A percentile compares a stretch with the other conserved stretches of the same genome.
Conservation (phyloP, 2,888 invertebrate species). For the Mellilla xanthometata region DNA sequence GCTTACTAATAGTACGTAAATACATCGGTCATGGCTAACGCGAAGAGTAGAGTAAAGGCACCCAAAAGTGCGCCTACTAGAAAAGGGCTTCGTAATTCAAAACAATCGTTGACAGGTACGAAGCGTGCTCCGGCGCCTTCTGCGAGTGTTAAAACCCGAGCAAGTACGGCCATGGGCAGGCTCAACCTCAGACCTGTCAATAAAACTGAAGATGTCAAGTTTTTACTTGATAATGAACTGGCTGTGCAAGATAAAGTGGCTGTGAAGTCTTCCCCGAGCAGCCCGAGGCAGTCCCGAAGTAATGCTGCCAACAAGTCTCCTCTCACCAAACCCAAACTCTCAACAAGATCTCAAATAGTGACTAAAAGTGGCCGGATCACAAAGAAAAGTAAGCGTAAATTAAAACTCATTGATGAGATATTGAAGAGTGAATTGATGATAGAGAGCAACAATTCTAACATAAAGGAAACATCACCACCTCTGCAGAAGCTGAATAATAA, state of each 20-base stretch:
- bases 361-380: slow-evolving; percentile 47
- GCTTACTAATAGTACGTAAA: slow-evolving; percentile 59
- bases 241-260: slow-evolving; percentile 37
- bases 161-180: slow-evolving; percentile 38
- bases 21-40: slow-evolving; percentile 64
- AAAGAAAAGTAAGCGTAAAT: slow-evolving; percentile 44
- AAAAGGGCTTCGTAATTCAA: slow-evolving; percentile 49
- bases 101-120: slow-evolving; percentile 52
- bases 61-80: slow-evolving; percentile 51
- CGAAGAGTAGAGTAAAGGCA: slow-evolving; percentile 63
- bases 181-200: slow-evolving; percentile 38
- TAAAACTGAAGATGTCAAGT: slow-evolving; percentile 43
- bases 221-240: slow-evolving; percentile 49
- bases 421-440: slow-evolving; percentile 65
- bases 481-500: slow-evolving; percentile 55
- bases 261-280: slow-evolving; percentile 16
- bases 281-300: slow-evolving; percentile 14
- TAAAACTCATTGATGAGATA: slow-evolving; percentile 57
- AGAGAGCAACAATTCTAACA: slow-evolving; percentile 33
- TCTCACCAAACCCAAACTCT: slow-evolving; percentile 6
- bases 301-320: slow-evolving; percentile 7
- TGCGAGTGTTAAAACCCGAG: slow-evolving; percentile 33
- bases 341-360: slow-evolving; percentile 29
- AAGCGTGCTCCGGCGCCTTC: slow-evolving; percentile 37
- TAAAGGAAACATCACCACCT: slow-evolving; percentile 17